phyloP scores from a whole-genome alignment of 2,888 invertebrate genomes.

The Peribatodes rhomboidaria region DNA sequence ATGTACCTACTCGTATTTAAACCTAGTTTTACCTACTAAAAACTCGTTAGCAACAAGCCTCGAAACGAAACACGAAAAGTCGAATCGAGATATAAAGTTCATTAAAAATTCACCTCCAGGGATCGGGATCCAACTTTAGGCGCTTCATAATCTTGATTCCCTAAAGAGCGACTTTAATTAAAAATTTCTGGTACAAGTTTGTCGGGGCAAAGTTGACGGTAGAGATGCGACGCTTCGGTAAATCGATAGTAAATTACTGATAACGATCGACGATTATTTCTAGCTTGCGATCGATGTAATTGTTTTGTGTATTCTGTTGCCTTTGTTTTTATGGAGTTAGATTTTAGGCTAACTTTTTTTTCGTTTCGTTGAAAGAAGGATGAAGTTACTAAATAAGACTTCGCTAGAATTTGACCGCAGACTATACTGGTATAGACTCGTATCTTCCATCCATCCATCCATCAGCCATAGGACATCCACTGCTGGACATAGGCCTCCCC shows the following conservation, averaged over 20 bases:
- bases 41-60: constrained; percentile 38
- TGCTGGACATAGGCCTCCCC: no score
- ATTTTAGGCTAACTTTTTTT: no score
- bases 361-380: no score
- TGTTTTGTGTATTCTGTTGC: neutral
- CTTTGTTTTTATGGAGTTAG: no score
- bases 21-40: constrained; percentile 30
- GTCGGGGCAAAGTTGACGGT: constrained; percentile 9
- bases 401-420: no score
- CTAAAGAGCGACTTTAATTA: constrained; percentile 49
- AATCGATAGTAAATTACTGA: constrained; percentile 13
- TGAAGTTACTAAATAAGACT: no score
- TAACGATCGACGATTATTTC: constrained; percentile 8
- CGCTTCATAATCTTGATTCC: constrained; percentile 50
- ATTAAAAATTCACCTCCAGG: constrained; percentile 49
- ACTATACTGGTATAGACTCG: no score
- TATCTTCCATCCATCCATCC: no score
- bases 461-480: no score
- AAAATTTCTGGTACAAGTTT: constrained; percentile 40
- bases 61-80: constrained; percentile 41
- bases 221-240: constrained; percentile 13
- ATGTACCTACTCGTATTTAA: constrained; percentile 5
- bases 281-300: constrained; percentile 11
- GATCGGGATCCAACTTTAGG: constrained; percentile 45
- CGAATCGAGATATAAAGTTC: constrained; percentile 46